These are phyloP conservation scores for Carapus acus DNA, from an alignment of 2,797 vertebrate genomes.

Conservation along the genomic window DNA sequence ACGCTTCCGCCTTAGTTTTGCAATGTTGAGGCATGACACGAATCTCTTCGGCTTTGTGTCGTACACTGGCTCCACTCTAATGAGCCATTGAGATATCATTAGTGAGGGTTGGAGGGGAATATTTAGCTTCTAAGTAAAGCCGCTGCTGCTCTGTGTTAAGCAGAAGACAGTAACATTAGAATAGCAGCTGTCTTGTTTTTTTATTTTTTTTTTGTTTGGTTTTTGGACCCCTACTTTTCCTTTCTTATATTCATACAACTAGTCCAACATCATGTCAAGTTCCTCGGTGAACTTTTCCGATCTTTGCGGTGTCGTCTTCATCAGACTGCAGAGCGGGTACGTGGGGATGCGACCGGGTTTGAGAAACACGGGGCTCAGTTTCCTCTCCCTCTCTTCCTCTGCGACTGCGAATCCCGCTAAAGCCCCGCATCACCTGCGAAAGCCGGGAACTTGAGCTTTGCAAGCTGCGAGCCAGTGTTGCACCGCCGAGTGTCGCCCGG, in stretches of 20 bases:
- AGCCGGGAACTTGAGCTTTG: slow-evolving; percentile 45
- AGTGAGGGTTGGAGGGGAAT: slow-evolving; percentile 36
- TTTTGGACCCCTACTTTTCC: too few species aligned
- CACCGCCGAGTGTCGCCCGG: slow-evolving; percentile 59
- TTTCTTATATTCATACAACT: slow-evolving; percentile 23
- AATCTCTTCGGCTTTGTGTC: slow-evolving; percentile 31
- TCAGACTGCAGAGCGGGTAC: slow-evolving; percentile 45
- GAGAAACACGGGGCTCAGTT: slow-evolving; percentile 46
- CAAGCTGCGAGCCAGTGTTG: slow-evolving; percentile 39
- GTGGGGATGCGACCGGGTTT: slow-evolving; percentile 19
- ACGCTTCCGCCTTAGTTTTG: slow-evolving; percentile 44
- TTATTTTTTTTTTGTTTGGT: slow-evolving; percentile 5
- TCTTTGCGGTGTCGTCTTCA: slow-evolving; percentile 26
- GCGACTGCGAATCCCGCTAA: slow-evolving; percentile 51
- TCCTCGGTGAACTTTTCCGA: slow-evolving; percentile 44
- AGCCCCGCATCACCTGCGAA: slow-evolving; percentile 63
- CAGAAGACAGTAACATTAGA: slow-evolving; percentile 10
- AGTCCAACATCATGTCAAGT: slow-evolving; percentile 36
- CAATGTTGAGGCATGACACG: slow-evolving; percentile 37
- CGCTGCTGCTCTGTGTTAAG: slow-evolving; percentile 12
- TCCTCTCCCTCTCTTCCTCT: slow-evolving; percentile 37
- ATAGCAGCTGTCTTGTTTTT: slow-evolving; percentile 42
- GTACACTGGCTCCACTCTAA: slow-evolving; percentile 57
- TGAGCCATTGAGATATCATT: slow-evolving; percentile 66
- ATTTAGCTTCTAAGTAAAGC: slow-evolving; percentile 41